phyloP scores from a whole-genome alignment of 2,113 vertebrate genomes.

The Pantherophis guttatus region DNA sequence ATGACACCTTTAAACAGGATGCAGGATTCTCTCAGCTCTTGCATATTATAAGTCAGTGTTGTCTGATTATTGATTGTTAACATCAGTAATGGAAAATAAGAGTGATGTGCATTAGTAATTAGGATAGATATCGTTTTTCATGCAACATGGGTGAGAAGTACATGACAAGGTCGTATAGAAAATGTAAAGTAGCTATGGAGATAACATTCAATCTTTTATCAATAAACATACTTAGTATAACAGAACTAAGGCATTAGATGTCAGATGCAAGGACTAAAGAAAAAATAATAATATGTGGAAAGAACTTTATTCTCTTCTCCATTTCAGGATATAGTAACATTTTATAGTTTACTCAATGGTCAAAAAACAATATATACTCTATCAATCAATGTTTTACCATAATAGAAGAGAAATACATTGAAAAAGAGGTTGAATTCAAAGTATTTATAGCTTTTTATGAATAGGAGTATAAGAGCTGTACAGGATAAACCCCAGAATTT shows the following conservation, averaged over 20 bases:
- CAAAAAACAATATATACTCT: not conserved
- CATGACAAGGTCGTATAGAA: constrained; percentile 4
- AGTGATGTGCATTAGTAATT: constrained; percentile 13
- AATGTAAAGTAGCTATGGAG: not conserved
- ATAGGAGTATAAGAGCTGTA: not conserved
- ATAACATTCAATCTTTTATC: not conserved
- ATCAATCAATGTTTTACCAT: not conserved
- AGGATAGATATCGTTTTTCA: not conserved
- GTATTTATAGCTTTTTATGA: not conserved
- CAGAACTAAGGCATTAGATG: not conserved
- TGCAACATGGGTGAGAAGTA: not conserved
- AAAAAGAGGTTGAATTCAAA: not conserved
- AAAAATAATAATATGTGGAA: not conserved
- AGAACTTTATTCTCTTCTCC: not conserved
- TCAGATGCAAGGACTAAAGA: not conserved
- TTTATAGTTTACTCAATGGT: not conserved
- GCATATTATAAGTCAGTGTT: not conserved
- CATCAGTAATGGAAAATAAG: constrained; percentile 1
- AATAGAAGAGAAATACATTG: not conserved
- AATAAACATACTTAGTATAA: not conserved
- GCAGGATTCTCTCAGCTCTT: not conserved
- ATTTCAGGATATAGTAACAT: not conserved
- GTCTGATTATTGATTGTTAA: constrained; percentile 13
- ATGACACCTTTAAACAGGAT: constrained; percentile 13
- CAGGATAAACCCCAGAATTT: not conserved